Percentiles rank a stretch among this genome's conserved stretches.
These are phyloP conservation scores for Ostrea denselamellosa DNA, from an alignment of 1,140 invertebrate species.

Conservation along the genomic window DNA sequence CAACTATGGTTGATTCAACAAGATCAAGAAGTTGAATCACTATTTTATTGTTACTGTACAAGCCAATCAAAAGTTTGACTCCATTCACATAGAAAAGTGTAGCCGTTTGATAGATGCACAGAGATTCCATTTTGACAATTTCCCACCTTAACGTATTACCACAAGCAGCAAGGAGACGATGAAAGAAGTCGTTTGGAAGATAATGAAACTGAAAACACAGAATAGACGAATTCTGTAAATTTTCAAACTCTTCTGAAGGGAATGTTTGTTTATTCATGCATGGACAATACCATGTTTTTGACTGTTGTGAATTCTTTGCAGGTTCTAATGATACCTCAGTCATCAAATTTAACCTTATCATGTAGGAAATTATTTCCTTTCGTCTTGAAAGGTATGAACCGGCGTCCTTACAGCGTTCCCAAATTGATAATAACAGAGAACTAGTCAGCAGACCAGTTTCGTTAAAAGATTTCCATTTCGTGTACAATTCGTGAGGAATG, in stretches of 20 bases:
- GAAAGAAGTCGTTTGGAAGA: not conserved
- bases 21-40: not conserved
- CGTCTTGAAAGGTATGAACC: not conserved
- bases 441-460: not conserved
- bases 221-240: not conserved
- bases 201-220: not conserved
- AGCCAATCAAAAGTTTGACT: not conserved
- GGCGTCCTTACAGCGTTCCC: not conserved
- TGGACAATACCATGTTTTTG: not conserved
- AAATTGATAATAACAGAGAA: not conserved
- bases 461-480: not conserved
- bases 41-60: not conserved
- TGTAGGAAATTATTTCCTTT: not conserved
- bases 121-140: not conserved
- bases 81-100: not conserved
- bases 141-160: not conserved
- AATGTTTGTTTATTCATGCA: conserved; percentile 1
- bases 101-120: not conserved
- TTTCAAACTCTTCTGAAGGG: not conserved
- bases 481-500: not conserved
- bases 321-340: not conserved
- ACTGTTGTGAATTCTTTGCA: too few species aligned
- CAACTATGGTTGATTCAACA: not conserved
- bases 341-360: not conserved
- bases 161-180: not conserved